Percentiles rank a stretch among this genome's conserved stretches.
Conservation (phyloP, 2,797 vertebrate genomes). For the Scolopax bukidnonensis region DNA sequence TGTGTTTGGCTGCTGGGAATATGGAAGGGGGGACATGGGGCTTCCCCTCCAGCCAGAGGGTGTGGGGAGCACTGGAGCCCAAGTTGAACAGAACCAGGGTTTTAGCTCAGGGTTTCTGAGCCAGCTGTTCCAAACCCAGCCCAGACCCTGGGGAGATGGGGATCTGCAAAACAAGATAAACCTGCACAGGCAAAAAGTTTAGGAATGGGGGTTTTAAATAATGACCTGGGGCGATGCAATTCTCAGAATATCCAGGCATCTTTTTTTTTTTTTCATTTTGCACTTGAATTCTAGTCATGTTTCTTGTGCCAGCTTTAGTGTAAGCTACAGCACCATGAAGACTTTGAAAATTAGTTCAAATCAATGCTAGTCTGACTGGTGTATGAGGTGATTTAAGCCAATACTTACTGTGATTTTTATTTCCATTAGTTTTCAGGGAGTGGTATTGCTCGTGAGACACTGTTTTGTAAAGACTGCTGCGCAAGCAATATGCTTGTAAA, state of each 20-base stretch:
- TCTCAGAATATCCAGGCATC: not conserved
- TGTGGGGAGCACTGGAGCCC: not conserved
- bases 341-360: not conserved
- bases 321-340: not conserved
- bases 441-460: not conserved
- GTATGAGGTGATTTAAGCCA: not conserved
- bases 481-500: constrained; percentile 29
- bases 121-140: not conserved
- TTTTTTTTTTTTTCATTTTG: not conserved
- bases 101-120: not conserved
- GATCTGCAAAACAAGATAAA: not conserved
- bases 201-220: not conserved
- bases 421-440: constrained; percentile 22
- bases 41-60: not conserved
- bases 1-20: not conserved
- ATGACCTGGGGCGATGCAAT: rapidly evolving
- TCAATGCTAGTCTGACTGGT: not conserved
- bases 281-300: not conserved
- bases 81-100: not conserved
- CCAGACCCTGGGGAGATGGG: not conserved
- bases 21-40: rapidly evolving
- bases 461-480: not conserved
- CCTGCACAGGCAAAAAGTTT: not conserved
- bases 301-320: not conserved
- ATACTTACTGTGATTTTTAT: not conserved